A percentile compares a stretch with the other conserved stretches of the same genome.
Conservation (phyloP, 64 coral and sea anemone genomes). For the Pocillopora verrucosa region DNA sequence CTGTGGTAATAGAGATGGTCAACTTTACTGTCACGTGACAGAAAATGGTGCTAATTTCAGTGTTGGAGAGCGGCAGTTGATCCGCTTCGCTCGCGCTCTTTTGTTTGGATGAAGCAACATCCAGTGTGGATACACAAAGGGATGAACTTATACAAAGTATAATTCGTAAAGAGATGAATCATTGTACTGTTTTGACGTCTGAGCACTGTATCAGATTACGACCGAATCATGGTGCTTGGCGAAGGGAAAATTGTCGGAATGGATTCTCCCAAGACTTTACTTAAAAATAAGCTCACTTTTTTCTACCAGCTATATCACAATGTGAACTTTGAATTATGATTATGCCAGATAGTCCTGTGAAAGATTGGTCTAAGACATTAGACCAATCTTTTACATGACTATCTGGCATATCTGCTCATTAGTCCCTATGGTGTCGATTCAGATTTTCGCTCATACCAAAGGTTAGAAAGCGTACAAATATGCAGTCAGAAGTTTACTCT, state of each 20-base stretch:
- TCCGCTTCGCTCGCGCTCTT: neutral
- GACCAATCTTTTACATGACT: too few relatives aligned
- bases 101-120: neutral
- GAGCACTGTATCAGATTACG: too few relatives aligned
- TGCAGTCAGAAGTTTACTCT: too few relatives aligned
- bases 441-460: too few relatives aligned
- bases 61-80: neutral
- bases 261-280: neutral
- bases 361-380: too few relatives aligned
- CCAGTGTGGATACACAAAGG: neutral
- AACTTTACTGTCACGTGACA: neutral
- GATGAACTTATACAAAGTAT: neutral
- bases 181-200: neutral
- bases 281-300: neutral
- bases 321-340: neutral
- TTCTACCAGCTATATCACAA: neutral
- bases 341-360: too few relatives aligned
- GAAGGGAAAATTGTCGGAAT: neutral
- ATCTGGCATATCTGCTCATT: too few relatives aligned
- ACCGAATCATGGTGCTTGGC: too few relatives aligned
- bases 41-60: neutral
- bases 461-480: too few relatives aligned
- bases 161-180: neutral
- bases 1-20: neutral
- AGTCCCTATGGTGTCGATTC: too few relatives aligned